Evolutionary conservation across 2,113 vertebrate genomes (phyloP).

Genomic region (Meles meles): DNA sequence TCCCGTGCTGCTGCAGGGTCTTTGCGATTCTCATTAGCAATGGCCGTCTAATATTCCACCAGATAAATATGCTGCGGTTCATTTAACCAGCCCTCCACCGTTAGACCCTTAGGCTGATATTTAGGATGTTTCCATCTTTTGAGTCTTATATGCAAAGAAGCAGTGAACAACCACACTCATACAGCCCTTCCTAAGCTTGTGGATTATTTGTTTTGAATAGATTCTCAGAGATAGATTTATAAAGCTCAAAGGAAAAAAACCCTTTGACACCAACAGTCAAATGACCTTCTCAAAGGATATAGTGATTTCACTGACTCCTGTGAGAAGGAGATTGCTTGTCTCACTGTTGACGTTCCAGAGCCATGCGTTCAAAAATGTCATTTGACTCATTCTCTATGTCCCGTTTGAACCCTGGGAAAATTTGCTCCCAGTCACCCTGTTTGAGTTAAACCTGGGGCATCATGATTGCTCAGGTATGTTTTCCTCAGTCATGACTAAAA

Average conservation of each 20-base stretch:
- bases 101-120: neutral
- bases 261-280: neutral
- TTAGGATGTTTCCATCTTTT: neutral
- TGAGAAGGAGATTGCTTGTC: neutral
- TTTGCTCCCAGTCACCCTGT: neutral
- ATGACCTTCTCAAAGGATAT: neutral
- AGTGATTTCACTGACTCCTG: neutral
- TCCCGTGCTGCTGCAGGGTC: neutral
- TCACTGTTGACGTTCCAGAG: neutral
- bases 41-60: neutral
- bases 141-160: neutral
- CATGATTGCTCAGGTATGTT: neutral
- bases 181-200: neutral
- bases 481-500: neutral
- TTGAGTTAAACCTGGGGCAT: neutral
- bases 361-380: neutral
- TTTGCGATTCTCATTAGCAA: neutral
- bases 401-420: neutral
- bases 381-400: neutral
- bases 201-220: slow-evolving; percentile 29
- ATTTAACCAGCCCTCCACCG: neutral
- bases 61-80: neutral
- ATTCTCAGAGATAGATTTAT: slow-evolving; percentile 13
- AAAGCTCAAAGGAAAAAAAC: neutral
- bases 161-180: neutral